phyloP scores from a whole-genome alignment of 2,888 invertebrate genomes.

The Timandra comae region DNA sequence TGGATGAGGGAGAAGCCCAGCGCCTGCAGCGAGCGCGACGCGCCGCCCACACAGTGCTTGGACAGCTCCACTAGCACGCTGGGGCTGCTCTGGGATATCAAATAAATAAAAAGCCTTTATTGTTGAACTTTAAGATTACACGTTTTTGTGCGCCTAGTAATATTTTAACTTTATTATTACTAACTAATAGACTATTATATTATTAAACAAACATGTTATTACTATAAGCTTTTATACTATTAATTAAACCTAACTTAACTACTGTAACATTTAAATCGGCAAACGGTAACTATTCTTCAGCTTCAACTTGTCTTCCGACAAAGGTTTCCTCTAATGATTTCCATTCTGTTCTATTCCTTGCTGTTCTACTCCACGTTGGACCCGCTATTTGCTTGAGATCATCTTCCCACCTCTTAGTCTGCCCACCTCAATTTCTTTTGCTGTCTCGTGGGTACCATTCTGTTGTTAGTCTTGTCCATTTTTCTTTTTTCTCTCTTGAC shows the following conservation, averaged over 20 bases:
- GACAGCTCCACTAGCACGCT: no score
- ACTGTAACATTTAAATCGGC: no score
- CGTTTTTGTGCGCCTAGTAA: no score
- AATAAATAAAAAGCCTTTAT: no score
- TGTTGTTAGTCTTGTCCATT: constrained; percentile 4
- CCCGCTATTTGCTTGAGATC: constrained; percentile 3
- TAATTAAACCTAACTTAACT: no score
- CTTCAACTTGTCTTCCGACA: constrained; percentile 7
- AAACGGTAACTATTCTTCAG: no score
- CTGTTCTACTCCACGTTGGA: constrained; percentile 3
- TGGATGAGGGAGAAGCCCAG: constrained; percentile 63
- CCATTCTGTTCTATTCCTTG: constrained; percentile 4
- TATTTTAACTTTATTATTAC: no score
- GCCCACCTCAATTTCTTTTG: constrained; percentile 1
- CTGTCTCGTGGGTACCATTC: constrained; percentile 5
- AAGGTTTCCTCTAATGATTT: constrained; percentile 9
- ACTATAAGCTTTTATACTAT: no score
- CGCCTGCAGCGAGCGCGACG: constrained; percentile 59
- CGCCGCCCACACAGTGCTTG: constrained; percentile 43
- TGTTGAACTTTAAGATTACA: no score
- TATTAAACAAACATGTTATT: no score
- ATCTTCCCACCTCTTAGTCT: constrained; percentile 3
- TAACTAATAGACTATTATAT: no score
- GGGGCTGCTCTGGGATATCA: no score
- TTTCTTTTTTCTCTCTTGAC: background rate